These are phyloP conservation scores for Amphipoea oculea DNA, from an alignment of 2,888 invertebrate genomes.

Conservation along the genomic window DNA sequence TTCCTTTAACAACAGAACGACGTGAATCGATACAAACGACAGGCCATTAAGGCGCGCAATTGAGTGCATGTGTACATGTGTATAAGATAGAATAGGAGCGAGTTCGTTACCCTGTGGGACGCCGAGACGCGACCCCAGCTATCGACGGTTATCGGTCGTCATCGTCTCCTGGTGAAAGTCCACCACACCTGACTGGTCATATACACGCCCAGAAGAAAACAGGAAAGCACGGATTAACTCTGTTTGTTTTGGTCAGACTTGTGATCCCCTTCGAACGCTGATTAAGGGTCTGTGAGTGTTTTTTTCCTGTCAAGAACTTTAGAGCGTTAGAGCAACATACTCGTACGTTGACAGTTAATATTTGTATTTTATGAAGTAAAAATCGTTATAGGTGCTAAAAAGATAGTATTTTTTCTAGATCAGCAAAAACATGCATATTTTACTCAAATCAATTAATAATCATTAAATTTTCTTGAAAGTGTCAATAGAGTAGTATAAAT, in stretches of 20 bases:
- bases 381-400: background rate
- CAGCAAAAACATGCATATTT: background rate
- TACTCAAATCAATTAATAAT: constrained; percentile 3
- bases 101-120: constrained; percentile 81
- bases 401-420: background rate
- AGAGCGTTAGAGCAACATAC: background rate
- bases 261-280: constrained; percentile 36
- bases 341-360: background rate
- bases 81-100: constrained; percentile 71
- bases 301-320: constrained; percentile 37
- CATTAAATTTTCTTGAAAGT: background rate
- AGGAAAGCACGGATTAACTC: constrained; percentile 61
- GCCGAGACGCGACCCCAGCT: constrained; percentile 74
- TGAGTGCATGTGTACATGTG: constrained; percentile 69
- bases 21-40: constrained; percentile 72
- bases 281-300: constrained; percentile 29
- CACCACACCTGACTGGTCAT: constrained; percentile 70
- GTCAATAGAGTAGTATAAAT: background rate
- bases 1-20: constrained; percentile 65
- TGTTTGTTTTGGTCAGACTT: constrained; percentile 43
- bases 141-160: constrained; percentile 81
- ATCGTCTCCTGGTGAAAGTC: constrained; percentile 75
- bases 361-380: too few relatives aligned
- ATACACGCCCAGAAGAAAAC: constrained; percentile 53
- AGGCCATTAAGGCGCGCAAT: constrained; percentile 71